Evolutionary conservation across 2,888 invertebrate species (phyloP), one percentile per base, ranked within the genome.

Genomic region (Hermodice carunculata): DNA sequence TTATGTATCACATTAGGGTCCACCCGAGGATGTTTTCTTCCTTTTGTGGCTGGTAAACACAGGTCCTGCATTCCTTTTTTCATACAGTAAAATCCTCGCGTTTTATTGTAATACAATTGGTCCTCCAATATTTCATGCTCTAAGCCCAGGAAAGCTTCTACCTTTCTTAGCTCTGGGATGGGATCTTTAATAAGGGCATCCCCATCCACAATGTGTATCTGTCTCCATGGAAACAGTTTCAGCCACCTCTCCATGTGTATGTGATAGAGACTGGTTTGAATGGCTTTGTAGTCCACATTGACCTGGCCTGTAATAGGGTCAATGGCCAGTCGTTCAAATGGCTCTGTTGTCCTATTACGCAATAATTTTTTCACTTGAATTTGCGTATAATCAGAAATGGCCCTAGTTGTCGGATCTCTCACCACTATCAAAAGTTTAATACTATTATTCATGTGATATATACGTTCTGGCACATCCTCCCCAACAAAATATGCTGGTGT

Each of bases 401-500:
- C 94, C 62, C 98, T 90, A 22, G 94, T 95, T 63, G 97, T 96
- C 3, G 98, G 98, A 86, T 98, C 96, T 17, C 98, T 90, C 28
- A 98, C 94, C 81, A 98, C 96, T 76, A 98, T 89, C 69, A 98
- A 90, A 65, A 99, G 89, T 78, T 95, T 81, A 31, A 96, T 92
- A 81, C 93, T 93, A 8, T 93, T 91, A 88, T 98, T 96, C 95
- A 98, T 95, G 67, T 94, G 94, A 75, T 92, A 90, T 59, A 99
- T 95, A 71, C 98, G 89, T 87, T 95, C 94, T 17, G 98, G 97
- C 42, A 95, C 97, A 90, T 94, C 93, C 17, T 94, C 93, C 63
- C 95, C 95, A 51, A 97, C 94, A 87, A 98, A 98, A 87, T 98
- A 98, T 80, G 96, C 95, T 3, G 98, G 98, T 78, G 95, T 97